phyloP scores from a whole-genome alignment of 2,797 vertebrate species.

The Enteromius treurensis region DNA sequence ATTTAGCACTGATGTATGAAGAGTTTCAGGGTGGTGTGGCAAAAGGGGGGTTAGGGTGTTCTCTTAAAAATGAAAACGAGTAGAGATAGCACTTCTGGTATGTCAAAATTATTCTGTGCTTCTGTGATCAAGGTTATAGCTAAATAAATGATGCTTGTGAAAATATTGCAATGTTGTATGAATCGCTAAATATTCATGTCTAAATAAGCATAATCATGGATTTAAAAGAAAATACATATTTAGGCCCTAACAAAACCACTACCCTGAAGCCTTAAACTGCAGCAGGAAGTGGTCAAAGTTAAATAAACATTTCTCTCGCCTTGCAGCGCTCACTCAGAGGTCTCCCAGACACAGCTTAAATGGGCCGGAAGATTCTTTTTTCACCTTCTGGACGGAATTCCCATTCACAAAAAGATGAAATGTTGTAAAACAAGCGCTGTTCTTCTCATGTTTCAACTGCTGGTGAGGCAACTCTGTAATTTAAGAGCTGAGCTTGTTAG shows the following conservation, averaged over 20 bases:
- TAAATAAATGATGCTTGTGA: constrained; percentile 14
- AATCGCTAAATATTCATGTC: not conserved
- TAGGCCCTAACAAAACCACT: constrained; percentile 31
- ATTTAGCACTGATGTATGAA: constrained; percentile 57
- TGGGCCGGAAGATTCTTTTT: constrained; percentile 57
- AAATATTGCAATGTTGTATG: not conserved
- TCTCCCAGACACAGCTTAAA: constrained; percentile 55
- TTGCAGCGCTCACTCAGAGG: constrained; percentile 45
- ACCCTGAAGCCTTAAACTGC: constrained; percentile 44
- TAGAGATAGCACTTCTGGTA: not conserved
- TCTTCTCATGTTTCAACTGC: constrained; percentile 38
- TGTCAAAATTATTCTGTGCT: not conserved
- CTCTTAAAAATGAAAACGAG: constrained; percentile 11
- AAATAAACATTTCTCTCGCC: constrained; percentile 60
- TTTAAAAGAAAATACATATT: constrained; percentile 23
- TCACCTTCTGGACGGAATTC: constrained; percentile 59
- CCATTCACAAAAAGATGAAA: constrained; percentile 65
- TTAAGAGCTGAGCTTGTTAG: constrained; percentile 7
- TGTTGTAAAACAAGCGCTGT: constrained; percentile 51
- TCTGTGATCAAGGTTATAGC: constrained; percentile 26
- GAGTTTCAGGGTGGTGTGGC: constrained; percentile 39
- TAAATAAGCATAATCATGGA: constrained; percentile 47
- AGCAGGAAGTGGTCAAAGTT: constrained; percentile 62
- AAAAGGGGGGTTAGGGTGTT: constrained; percentile 27
- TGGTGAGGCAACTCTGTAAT: constrained; percentile 47